Base-by-base conservation (phyloP, 2,113 vertebrate genomes). In the Phyllopteryx taeniolatus region DNA sequence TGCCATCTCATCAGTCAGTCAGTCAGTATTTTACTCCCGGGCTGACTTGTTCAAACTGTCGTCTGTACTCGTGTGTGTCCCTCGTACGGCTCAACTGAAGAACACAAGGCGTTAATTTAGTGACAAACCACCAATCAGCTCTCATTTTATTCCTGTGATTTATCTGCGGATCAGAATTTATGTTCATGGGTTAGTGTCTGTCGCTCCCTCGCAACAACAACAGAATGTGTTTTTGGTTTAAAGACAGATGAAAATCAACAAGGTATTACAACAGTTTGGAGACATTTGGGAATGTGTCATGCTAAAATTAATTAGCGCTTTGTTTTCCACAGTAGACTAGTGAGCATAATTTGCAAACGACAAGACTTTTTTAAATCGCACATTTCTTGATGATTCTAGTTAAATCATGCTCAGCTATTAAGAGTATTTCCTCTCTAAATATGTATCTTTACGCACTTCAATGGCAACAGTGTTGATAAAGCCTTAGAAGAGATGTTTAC, bases 11-110 rank as follows among this genome's bases (percentile, higher is more conserved):
- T 81, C 67, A 27, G 15, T 51, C 47, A 66, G 13, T 74, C 68
- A 79, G 72, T 81, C 89, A 91, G 90, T 90, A 86, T 92, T 69
- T 71, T 70, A 62, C 27, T 72, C 77, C 73, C 42, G 5, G n/a
- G 60, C 49, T 67, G 75, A 80, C 53, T 65, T 65, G 68, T 69
- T 78, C n/a, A 56, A 72, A 47, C 27, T 43, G 77, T 70, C 69
- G 60, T 77, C 71, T 75, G 70, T 81, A 60, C 83, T 75, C 49
- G 62, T 71, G 76, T 79, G 71, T 82, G 70, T 79, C 66, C 76
- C 75, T 47, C 19, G 69, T 60, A 6, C 1, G 74, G 66, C 39
- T 49, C 66, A 75, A 72, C 75, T 74, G 73, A 77, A 80, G 77
- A 86, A 67, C 82, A 79, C 82, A 74, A 77, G 62, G 7, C 33